A percentile compares a stretch with the other conserved stretches of the same genome.
Evolutionary conservation across 1,140 invertebrate genomes (phyloP).

Genomic region (Caenorhabditis remanei): DNA sequence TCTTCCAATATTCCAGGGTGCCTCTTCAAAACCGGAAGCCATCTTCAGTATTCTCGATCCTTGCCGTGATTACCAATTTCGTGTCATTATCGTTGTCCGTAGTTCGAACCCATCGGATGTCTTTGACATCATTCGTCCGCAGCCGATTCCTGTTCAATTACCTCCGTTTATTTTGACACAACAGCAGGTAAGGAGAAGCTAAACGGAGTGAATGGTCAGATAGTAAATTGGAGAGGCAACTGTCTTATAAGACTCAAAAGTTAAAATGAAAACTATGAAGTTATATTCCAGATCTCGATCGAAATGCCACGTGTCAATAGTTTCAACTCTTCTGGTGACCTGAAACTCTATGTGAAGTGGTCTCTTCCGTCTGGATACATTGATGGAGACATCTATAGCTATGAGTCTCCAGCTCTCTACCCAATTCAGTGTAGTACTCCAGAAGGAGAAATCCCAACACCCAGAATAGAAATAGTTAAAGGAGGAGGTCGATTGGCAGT

Average conservation of each 20-base stretch:
- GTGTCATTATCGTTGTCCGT: constrained; percentile 59
- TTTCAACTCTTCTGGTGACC: background rate
- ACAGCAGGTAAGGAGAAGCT: background rate
- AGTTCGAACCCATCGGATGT: constrained; percentile 58
- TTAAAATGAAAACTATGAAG: no score
- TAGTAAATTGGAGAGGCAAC: no score
- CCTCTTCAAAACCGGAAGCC: constrained; percentile 57
- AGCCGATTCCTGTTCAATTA: constrained; percentile 61
- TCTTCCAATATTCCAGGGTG: constrained; percentile 52
- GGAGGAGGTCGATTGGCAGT: constrained; percentile 63
- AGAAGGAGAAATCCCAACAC: constrained; percentile 66
- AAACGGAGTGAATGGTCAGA: background rate
- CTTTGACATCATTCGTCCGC: constrained; percentile 61
- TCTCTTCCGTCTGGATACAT: constrained; percentile 62
- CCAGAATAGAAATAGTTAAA: constrained; percentile 64
- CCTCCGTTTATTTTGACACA: constrained; percentile 60
- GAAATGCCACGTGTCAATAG: constrained; percentile 50
- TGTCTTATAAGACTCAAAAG: no score
- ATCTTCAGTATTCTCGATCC: constrained; percentile 64
- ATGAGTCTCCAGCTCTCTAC: constrained; percentile 63
- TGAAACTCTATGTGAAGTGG: constrained; percentile 62
- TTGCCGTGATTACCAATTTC: constrained; percentile 65
- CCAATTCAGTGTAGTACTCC: constrained; percentile 66
- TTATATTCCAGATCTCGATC: constrained; percentile 36
- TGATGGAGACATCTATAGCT: constrained; percentile 66